Conservation (phyloP, 2,888 invertebrate species). For the Calephelis perditalis region DNA sequence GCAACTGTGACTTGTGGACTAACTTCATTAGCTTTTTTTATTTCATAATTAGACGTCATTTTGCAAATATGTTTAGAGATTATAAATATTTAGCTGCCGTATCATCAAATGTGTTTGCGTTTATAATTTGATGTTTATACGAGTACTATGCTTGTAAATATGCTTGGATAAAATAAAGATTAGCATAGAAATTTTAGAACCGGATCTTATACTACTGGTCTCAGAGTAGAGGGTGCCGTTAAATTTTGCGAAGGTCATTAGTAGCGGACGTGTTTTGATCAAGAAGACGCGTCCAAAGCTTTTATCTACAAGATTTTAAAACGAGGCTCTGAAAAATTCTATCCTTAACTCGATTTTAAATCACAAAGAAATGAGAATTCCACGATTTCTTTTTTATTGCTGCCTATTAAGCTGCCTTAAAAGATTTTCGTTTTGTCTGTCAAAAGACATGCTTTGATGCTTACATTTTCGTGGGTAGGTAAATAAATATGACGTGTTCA, state of each 20-base stretch:
- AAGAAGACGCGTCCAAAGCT: slow-evolving; percentile 36
- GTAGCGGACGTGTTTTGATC: slow-evolving; percentile 73
- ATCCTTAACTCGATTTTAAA: slow-evolving; percentile 44
- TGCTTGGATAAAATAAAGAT: no score
- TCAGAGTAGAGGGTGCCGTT: slow-evolving; percentile 39
- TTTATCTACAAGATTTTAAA: slow-evolving; percentile 33
- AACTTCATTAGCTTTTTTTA: no score
- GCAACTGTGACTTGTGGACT: no score
- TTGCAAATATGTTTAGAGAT: no score
- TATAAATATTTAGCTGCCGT: no score
- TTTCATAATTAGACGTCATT: no score
- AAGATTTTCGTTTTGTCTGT: not conserved
- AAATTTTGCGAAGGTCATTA: slow-evolving; percentile 70
- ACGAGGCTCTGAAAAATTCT: slow-evolving; percentile 33
- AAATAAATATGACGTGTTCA: no score
- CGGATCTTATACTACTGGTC: slow-evolving; percentile 1
- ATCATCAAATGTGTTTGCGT: no score
- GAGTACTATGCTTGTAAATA: no score
- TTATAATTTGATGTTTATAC: no score
- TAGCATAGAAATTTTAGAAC: slow-evolving; percentile 8
- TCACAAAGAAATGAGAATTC: slow-evolving; percentile 25
- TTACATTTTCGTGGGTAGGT: no score
- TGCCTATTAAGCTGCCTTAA: slow-evolving; percentile 11
- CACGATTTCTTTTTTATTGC: slow-evolving; percentile 20
- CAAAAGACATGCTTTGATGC: no score